phyloP scores from a whole-genome alignment of 2,888 invertebrate species.

The Drosophila merina region DNA sequence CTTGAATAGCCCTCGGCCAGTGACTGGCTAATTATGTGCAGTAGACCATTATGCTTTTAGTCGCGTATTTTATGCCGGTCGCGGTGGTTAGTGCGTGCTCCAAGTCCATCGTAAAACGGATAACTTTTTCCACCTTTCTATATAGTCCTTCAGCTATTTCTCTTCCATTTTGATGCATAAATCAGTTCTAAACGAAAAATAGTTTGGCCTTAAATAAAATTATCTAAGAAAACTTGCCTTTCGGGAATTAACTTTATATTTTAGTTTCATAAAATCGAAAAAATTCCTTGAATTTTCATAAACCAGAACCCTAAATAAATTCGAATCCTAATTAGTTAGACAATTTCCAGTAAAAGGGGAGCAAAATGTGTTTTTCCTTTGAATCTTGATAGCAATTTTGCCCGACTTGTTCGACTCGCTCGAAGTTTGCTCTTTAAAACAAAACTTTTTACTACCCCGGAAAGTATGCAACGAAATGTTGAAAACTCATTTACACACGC shows the following conservation, averaged over 20 bases:
- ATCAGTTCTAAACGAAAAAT: too few species aligned
- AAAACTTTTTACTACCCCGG: constrained; percentile 50
- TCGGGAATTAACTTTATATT: not conserved
- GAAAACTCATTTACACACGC: constrained; percentile 56
- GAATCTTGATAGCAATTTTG: not conserved
- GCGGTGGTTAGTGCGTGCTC: constrained; percentile 60
- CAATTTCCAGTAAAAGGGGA: not conserved
- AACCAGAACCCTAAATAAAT: not conserved
- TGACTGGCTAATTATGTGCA: constrained; percentile 67
- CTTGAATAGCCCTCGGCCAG: constrained; percentile 27
- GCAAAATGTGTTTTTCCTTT: not conserved
- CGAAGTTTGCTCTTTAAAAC: constrained; percentile 44
- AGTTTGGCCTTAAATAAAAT: too few species aligned
- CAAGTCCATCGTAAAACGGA: constrained; percentile 65
- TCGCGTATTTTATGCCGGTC: constrained; percentile 27
- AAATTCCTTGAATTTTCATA: not conserved
- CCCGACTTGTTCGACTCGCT: not conserved
- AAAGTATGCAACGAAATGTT: constrained; percentile 58
- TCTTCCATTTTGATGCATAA: constrained; percentile 5
- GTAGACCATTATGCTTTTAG: constrained; percentile 63
- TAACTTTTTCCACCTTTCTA: constrained; percentile 32
- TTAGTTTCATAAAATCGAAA: not conserved
- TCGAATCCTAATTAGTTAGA: not conserved
- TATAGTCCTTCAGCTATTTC: not conserved
- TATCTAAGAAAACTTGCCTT: not conserved